phyloP scores from a whole-genome alignment of 2,888 invertebrate genomes.

The Arctia plantaginis region DNA sequence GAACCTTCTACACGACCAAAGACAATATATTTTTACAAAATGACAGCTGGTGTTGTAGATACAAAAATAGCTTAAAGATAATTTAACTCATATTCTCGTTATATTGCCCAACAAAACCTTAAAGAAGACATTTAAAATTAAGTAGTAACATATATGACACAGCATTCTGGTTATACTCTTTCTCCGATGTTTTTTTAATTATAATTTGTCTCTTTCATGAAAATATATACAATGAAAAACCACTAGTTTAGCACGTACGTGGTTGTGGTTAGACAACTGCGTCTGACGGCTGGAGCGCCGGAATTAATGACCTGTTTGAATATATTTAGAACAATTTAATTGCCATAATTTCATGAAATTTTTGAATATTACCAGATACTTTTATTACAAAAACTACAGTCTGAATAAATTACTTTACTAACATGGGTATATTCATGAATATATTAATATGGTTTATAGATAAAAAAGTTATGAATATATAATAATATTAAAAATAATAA shows the following conservation, averaged over 20 bases:
- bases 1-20: too few species aligned
- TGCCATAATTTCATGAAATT: conserved; percentile 17
- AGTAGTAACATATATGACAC: too few species aligned
- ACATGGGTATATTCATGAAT: background rate
- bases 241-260: conserved; percentile 38
- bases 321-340: conserved; percentile 43
- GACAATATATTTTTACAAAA: too few species aligned
- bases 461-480: too few species aligned
- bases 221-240: conserved; percentile 29
- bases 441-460: background rate
- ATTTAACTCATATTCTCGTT: too few species aligned
- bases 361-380: background rate
- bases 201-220: conserved; percentile 8
- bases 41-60: too few species aligned
- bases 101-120: too few species aligned
- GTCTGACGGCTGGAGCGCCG: conserved; percentile 36
- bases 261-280: conserved; percentile 46
- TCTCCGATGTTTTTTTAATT: background rate
- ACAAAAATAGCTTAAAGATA: too few species aligned
- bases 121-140: too few species aligned
- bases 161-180: too few species aligned
- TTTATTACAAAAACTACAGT: background rate
- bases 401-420: background rate
- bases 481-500: too few species aligned
- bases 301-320: conserved; percentile 41